These are phyloP conservation scores for Gadus macrocephalus DNA, from an alignment of 2,113 vertebrate species.

Conservation along the genomic window DNA sequence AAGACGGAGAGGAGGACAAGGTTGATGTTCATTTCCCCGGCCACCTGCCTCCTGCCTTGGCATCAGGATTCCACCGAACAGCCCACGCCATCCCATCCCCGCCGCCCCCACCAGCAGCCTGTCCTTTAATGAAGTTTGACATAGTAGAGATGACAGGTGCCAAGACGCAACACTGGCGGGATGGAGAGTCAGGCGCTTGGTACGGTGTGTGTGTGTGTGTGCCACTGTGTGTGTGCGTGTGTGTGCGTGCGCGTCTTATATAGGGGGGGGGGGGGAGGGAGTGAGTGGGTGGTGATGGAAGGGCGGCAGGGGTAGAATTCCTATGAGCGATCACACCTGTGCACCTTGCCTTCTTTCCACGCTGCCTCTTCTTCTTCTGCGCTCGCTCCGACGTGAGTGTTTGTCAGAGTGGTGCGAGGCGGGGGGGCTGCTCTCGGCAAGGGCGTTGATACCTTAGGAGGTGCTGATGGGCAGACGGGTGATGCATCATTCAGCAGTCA, in stretches of 20 bases:
- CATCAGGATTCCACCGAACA: constrained; percentile 37
- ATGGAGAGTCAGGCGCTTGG: no score
- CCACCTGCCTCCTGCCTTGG: constrained; percentile 62
- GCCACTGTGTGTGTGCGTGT: no score
- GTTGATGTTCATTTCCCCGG: constrained; percentile 42
- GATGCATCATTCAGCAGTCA: constrained; percentile 69
- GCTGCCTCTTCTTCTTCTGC: not conserved
- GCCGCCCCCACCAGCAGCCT: not conserved
- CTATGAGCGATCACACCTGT: constrained; percentile 67
- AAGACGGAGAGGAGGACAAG: no score
- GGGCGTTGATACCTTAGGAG: constrained; percentile 6
- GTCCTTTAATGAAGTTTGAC: constrained; percentile 67
- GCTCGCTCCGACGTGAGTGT: constrained; percentile 53
- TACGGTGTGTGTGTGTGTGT: no score
- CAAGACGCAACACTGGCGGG: constrained; percentile 43
- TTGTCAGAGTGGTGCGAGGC: constrained; percentile 31
- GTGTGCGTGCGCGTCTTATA: no score
- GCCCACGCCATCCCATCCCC: no score
- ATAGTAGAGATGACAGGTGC: constrained; percentile 66
- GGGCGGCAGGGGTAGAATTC: constrained; percentile 48
- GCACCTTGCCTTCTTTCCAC: constrained; percentile 16
- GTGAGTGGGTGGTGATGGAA: no score
- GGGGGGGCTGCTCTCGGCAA: constrained; percentile 49
- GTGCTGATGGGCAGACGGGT: constrained; percentile 61
- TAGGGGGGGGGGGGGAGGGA: no score